Evolutionary conservation across 1,140 invertebrate species (phyloP).

Genomic region (Oncopeltus fasciatus): DNA sequence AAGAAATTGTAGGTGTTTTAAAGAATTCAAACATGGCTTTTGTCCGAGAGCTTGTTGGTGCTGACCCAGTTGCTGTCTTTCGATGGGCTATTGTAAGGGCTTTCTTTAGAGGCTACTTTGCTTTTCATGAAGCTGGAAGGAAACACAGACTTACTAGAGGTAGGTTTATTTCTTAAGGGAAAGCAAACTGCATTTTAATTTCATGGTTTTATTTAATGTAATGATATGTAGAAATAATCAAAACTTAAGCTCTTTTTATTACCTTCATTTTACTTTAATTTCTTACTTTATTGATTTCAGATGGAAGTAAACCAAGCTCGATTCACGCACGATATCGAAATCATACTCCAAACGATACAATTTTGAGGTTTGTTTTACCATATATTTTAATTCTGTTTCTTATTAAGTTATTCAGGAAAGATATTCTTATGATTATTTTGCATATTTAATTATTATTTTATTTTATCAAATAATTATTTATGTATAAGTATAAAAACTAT

Average conservation of each 20-base stretch:
- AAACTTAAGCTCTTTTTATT: background rate
- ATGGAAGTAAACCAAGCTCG: slow-evolving; percentile 38
- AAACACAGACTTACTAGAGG: slow-evolving; percentile 49
- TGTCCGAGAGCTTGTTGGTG: slow-evolving; percentile 81
- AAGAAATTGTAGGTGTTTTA: slow-evolving; percentile 81
- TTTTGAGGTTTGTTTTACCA: slow-evolving; percentile 43
- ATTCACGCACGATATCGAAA: slow-evolving; percentile 40
- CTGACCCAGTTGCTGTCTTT: slow-evolving; percentile 87
- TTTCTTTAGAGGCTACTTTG: slow-evolving; percentile 81
- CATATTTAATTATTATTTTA: no score
- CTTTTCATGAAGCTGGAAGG: slow-evolving; percentile 73
- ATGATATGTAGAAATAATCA: no score
- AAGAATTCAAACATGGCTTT: slow-evolving; percentile 88
- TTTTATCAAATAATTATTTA: no score
- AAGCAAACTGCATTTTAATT: no score
- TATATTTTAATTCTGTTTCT: slow-evolving; percentile 13
- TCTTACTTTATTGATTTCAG: slow-evolving; percentile 30
- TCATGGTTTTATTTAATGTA: no score
- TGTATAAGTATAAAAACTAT: no score
- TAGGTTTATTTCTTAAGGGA: no score
- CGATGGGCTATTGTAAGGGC: slow-evolving; percentile 85
- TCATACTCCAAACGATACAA: slow-evolving; percentile 53
- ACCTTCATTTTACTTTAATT: background rate
- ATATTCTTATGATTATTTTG: no score
- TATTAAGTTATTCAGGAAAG: no score